Percentiles rank a stretch among this genome's conserved stretches.
Conservation (phyloP, 2,888 invertebrate species). For the Diloba caeruleocephala region DNA sequence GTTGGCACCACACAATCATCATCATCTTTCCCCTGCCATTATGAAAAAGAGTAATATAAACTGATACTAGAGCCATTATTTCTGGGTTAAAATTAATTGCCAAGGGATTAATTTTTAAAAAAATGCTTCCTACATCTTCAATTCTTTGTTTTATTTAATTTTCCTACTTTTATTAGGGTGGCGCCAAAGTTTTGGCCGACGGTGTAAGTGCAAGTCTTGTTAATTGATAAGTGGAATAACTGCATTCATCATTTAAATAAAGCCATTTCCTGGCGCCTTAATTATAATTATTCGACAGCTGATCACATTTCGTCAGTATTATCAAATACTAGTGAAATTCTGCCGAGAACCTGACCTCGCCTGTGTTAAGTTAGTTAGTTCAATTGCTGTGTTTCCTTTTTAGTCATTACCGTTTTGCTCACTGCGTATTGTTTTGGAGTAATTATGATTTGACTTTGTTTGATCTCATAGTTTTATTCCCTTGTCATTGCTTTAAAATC, state of each 20-base stretch:
- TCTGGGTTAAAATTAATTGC: too few species aligned
- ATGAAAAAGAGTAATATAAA: too few species aligned
- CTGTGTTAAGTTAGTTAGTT: constrained; percentile 54
- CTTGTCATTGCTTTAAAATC: background rate
- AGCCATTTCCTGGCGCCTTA: constrained; percentile 45
- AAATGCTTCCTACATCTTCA: too few species aligned
- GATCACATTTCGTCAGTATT: too few species aligned
- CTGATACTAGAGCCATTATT: too few species aligned
- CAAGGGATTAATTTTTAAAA: too few species aligned
- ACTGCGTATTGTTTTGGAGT: constrained; percentile 27
- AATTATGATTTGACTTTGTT: constrained; percentile 19
- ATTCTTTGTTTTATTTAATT: too few species aligned
- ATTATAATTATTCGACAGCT: constrained; percentile 35
- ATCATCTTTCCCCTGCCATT: too few species aligned
- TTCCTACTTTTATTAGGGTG: too few species aligned
- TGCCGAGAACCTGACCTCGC: constrained; percentile 42
- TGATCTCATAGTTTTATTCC: constrained; percentile 7
- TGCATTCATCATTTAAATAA: constrained; percentile 20
- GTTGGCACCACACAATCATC: too few species aligned
- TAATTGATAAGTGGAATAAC: constrained; percentile 15
- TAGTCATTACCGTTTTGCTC: constrained; percentile 44
- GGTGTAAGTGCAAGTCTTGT: constrained; percentile 19
- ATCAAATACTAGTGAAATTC: constrained; percentile 50
- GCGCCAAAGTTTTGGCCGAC: too few species aligned
- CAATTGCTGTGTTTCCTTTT: constrained; percentile 63